Percentiles rank a stretch among this genome's conserved stretches.
phyloP scores from a whole-genome alignment of 2,888 invertebrate genomes.

The Neoitamus cyanurus region DNA sequence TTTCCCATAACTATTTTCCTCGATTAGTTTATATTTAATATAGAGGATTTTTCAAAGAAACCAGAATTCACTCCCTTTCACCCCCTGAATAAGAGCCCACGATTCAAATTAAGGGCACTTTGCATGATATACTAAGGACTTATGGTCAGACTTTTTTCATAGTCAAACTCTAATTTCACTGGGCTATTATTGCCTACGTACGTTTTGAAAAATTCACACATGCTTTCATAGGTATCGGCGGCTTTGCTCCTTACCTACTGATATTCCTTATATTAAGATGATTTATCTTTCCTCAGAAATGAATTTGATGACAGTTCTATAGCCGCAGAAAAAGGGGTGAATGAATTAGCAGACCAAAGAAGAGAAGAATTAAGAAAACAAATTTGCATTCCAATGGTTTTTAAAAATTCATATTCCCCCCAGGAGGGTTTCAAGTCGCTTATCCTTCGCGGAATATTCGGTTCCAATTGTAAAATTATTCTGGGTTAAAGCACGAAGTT shows the following conservation, averaged over 20 bases:
- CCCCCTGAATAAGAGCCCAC: too few species aligned
- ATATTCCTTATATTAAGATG: background rate
- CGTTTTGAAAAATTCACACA: too few species aligned
- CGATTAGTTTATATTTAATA: too few species aligned
- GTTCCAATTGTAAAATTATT: constrained; percentile 18
- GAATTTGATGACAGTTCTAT: background rate
- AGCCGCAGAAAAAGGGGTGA: background rate
- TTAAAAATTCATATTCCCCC: background rate
- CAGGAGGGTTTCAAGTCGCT: background rate
- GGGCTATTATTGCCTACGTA: too few species aligned
- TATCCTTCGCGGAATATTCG: background rate
- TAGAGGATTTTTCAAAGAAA: too few species aligned
- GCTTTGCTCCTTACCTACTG: background rate
- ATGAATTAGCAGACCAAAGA: background rate
- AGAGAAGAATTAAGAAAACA: background rate
- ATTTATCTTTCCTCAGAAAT: background rate
- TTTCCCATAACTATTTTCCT: too few species aligned
- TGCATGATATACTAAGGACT: too few species aligned
- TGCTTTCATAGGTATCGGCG: too few species aligned
- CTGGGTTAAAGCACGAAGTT: background rate
- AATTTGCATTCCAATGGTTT: background rate
- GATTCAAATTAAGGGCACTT: too few species aligned
- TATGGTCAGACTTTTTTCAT: too few species aligned
- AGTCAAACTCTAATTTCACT: too few species aligned
- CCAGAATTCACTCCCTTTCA: too few species aligned